A percentile compares a stretch with the other conserved stretches of the same genome.
Conservation (phyloP, 92 coral and sea anemone species). For the Porites cylindrica region DNA sequence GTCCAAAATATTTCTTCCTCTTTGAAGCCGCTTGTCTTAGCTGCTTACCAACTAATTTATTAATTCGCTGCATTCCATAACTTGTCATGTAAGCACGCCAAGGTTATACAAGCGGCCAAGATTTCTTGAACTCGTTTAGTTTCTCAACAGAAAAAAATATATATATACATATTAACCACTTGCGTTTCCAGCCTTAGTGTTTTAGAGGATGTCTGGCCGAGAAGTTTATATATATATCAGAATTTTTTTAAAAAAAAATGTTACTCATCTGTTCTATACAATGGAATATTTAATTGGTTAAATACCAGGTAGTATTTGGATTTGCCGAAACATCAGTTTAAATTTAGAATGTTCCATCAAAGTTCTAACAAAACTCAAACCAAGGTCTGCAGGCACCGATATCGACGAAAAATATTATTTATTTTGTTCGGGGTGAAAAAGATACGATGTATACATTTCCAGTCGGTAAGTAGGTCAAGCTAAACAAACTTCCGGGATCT, state of each 20-base stretch:
- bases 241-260: background rate
- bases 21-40: conserved; percentile 48
- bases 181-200: background rate
- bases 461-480: background rate
- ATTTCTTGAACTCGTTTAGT: background rate
- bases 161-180: background rate
- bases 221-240: background rate
- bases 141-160: background rate
- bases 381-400: no score
- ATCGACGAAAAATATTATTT: background rate
- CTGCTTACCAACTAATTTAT: conserved; percentile 54
- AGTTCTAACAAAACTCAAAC: background rate
- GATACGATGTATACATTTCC: background rate
- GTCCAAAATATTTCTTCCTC: background rate
- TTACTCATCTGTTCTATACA: conserved; percentile 19
- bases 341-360: background rate
- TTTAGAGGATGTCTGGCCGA: background rate
- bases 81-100: conserved; percentile 30
- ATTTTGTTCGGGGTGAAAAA: background rate
- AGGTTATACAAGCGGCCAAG: background rate
- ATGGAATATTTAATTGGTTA: conserved; percentile 54
- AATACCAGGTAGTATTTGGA: conserved; percentile 39
- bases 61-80: conserved; percentile 34
- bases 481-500: background rate
- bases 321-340: background rate